phyloP scores from a whole-genome alignment of 1,140 invertebrate genomes.

The Drosophila lini region DNA sequence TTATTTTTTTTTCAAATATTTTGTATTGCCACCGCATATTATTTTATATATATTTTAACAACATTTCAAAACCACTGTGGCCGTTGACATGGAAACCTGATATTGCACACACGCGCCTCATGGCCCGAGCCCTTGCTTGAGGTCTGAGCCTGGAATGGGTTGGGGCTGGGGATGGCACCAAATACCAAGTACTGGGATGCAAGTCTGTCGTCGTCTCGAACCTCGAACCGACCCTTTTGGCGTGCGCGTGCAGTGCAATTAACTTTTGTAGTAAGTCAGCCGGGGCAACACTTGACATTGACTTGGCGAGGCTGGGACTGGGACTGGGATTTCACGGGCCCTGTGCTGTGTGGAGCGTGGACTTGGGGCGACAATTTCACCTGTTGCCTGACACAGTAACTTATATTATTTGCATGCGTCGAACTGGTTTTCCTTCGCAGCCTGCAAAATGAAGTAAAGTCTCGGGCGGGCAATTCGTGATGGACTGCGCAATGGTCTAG shows the following conservation, averaged over 20 bases:
- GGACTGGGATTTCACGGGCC: not conserved
- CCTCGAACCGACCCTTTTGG: conserved; percentile 50
- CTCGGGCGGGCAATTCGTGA: not conserved
- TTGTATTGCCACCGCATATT: too few relatives aligned
- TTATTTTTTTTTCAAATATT: too few relatives aligned
- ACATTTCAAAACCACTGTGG: conserved; percentile 40
- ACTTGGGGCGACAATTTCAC: conserved; percentile 78
- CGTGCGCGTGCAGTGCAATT: conserved; percentile 81
- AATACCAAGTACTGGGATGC: conserved; percentile 7
- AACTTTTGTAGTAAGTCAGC: conserved; percentile 79
- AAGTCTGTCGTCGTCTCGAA: conserved; percentile 34
- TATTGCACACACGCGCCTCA: conserved; percentile 72
- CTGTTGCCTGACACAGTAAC: conserved; percentile 84
- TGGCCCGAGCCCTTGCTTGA: conserved; percentile 31
- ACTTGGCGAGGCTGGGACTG: conserved; percentile 36
- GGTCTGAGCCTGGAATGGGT: not conserved
- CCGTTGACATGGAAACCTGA: conserved; percentile 78
- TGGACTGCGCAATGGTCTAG: conserved; percentile 16
- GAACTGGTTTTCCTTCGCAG: conserved; percentile 32
- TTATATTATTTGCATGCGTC: conserved; percentile 80
- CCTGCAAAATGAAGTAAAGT: conserved; percentile 14
- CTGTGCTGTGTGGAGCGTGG: conserved; percentile 4
- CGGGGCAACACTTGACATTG: conserved; percentile 79
- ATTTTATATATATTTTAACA: not conserved
- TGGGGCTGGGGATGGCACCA: conserved; percentile 6